Evolutionary conservation across 2,888 invertebrate genomes (phyloP).

Genomic region (Marronus borbonicus): DNA sequence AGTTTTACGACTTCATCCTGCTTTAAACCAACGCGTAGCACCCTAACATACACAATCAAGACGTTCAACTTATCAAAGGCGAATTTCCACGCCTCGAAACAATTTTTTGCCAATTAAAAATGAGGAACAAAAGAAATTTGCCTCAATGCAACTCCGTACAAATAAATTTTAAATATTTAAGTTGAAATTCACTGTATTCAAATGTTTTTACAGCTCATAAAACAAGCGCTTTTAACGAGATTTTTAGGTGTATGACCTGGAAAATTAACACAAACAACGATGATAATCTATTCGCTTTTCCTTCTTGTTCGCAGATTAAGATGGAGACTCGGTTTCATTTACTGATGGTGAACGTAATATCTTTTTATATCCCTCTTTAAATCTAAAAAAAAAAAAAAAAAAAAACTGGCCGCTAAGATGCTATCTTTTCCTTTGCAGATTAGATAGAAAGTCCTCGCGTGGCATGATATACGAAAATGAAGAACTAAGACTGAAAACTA

Average conservation of each 20-base stretch:
- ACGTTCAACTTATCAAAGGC: too few species aligned
- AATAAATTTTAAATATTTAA: too few species aligned
- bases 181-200: background rate
- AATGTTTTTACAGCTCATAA: constrained; percentile 6
- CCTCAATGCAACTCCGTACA: too few species aligned
- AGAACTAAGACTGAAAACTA: constrained; percentile 88
- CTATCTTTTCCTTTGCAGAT: constrained; percentile 70
- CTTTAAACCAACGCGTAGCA: too few species aligned
- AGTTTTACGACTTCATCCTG: too few species aligned
- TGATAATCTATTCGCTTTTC: constrained; percentile 1
- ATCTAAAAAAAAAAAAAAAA: background rate
- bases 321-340: background rate
- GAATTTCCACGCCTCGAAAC: too few species aligned
- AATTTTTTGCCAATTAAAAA: too few species aligned
- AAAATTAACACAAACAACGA: constrained; percentile 17
- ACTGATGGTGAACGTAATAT: background rate
- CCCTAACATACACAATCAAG: too few species aligned
- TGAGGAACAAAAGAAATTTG: too few species aligned
- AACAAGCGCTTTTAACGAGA: background rate
- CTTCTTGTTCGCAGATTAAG: background rate
- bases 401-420: background rate
- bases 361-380: background rate
- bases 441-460: constrained; percentile 92
- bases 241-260: constrained; percentile 21
- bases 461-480: constrained; percentile 97